These are phyloP conservation scores for Ganaspis brasiliensis DNA, from an alignment of 2,888 invertebrate species.

Conservation along the genomic window DNA sequence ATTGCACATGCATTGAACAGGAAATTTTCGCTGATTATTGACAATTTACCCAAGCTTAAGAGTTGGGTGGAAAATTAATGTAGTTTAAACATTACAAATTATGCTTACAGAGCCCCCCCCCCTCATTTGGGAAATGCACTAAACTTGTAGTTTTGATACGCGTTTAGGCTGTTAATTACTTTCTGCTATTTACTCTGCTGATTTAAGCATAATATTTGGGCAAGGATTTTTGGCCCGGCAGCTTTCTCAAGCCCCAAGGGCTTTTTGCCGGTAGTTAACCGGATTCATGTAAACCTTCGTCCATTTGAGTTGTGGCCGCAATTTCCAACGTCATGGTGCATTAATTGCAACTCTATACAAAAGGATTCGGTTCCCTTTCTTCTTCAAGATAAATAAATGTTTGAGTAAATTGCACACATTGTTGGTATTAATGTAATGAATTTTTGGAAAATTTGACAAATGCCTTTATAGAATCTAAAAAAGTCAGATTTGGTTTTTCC, in stretches of 20 bases:
- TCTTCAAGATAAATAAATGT: too few species aligned
- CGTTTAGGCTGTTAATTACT: slow-evolving; percentile 67
- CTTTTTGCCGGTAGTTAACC: slow-evolving; percentile 54
- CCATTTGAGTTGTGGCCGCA: slow-evolving; percentile 51
- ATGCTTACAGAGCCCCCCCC: not conserved
- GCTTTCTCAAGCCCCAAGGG: slow-evolving; percentile 45
- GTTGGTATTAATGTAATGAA: too few species aligned
- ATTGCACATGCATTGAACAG: too few species aligned
- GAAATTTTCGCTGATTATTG: too few species aligned
- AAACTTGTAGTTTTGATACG: slow-evolving; percentile 26
- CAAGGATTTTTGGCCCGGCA: slow-evolving; percentile 63
- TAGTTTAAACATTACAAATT: slow-evolving; percentile 10
- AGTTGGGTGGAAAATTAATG: not conserved
- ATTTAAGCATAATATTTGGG: slow-evolving; percentile 72
- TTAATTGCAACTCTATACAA: slow-evolving; percentile 55
- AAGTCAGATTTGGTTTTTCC: too few species aligned
- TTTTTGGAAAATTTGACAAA: too few species aligned
- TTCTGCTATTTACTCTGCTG: slow-evolving; percentile 69
- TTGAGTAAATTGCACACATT: too few species aligned
- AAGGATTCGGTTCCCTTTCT: too few species aligned
- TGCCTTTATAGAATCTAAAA: too few species aligned
- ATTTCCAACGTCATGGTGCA: slow-evolving; percentile 50
- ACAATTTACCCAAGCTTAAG: not conserved
- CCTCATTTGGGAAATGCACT: not conserved
- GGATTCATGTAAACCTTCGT: slow-evolving; percentile 58